Conservation (phyloP, 2,888 invertebrate species). For the Apodemia zela region DNA sequence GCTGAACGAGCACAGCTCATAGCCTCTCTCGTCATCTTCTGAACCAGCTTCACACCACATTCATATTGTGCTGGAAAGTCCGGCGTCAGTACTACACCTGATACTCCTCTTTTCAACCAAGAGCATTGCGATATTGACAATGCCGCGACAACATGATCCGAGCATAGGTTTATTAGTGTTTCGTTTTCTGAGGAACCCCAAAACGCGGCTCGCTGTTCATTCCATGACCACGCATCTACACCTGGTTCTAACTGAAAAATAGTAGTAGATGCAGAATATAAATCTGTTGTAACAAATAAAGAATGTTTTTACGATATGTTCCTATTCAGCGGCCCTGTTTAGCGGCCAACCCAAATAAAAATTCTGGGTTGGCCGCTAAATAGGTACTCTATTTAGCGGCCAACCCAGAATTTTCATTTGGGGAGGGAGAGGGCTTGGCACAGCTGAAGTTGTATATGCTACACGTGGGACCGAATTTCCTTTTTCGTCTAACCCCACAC, state of each 20-base stretch:
- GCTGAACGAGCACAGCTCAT: slow-evolving; percentile 51
- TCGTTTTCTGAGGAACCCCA: slow-evolving; percentile 48
- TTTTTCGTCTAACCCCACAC: too few relatives aligned
- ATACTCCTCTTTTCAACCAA: slow-evolving; percentile 58
- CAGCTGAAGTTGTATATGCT: too few relatives aligned
- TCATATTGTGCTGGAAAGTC: slow-evolving; percentile 45
- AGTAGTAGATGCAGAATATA: background rate
- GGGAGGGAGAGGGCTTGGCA: too few relatives aligned
- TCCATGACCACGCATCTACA: slow-evolving; percentile 50
- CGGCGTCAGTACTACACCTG: slow-evolving; percentile 55
- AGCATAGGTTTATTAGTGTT: slow-evolving; percentile 59
- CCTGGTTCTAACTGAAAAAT: slow-evolving; percentile 36
- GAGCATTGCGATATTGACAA: slow-evolving; percentile 52
- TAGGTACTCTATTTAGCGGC: too few relatives aligned
- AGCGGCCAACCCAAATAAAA: too few relatives aligned
- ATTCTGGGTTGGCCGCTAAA: too few relatives aligned
- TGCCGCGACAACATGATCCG: slow-evolving; percentile 46
- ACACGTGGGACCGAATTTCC: too few relatives aligned
- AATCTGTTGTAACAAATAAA: too few relatives aligned
- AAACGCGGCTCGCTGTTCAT: slow-evolving; percentile 47
- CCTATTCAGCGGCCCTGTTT: too few relatives aligned
- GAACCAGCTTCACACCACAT: slow-evolving; percentile 52
- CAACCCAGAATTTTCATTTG: too few relatives aligned
- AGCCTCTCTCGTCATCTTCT: slow-evolving; percentile 52
- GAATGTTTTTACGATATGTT: too few relatives aligned